phyloP scores from a whole-genome alignment of 30 jellyfish, hydroid and myxozoan genomes.

The Chironex yamaguchii region DNA sequence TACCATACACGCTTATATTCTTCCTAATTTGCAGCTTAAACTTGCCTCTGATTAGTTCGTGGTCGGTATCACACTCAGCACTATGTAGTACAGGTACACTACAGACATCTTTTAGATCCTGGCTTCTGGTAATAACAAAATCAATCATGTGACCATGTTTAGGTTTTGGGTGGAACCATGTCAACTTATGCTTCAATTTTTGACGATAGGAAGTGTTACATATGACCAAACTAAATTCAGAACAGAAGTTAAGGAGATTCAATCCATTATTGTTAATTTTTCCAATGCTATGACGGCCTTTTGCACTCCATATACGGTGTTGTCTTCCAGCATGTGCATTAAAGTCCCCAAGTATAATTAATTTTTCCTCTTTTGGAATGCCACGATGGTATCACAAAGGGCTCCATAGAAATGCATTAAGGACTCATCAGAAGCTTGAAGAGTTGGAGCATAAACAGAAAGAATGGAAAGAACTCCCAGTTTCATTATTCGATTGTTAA shows the following conservation, averaged over 20 bases:
- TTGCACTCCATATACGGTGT: background rate
- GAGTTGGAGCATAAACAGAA: background rate
- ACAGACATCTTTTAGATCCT: background rate
- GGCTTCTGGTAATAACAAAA: background rate
- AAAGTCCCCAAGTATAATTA: no score
- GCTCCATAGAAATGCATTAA: background rate
- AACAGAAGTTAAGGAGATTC: background rate
- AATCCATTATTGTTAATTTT: background rate
- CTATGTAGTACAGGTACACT: background rate
- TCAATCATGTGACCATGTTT: background rate
- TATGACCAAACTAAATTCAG: background rate
- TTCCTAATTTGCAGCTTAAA: background rate
- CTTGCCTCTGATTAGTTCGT: background rate
- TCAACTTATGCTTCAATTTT: background rate
- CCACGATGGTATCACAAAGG: background rate
- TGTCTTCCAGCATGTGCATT: background rate
- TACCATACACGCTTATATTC: background rate
- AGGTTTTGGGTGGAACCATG: slow-evolving; percentile 1
- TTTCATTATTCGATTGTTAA: background rate
- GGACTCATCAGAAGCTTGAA: background rate
- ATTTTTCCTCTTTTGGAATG: no score
- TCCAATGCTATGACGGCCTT: background rate
- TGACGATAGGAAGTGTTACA: background rate
- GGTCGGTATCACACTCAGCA: slow-evolving; percentile 8
- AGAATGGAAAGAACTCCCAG: background rate